A percentile compares a stretch with the other conserved stretches of the same genome.
Conservation (phyloP, 2,113 vertebrate species). For the Phoenicopterus ruber region DNA sequence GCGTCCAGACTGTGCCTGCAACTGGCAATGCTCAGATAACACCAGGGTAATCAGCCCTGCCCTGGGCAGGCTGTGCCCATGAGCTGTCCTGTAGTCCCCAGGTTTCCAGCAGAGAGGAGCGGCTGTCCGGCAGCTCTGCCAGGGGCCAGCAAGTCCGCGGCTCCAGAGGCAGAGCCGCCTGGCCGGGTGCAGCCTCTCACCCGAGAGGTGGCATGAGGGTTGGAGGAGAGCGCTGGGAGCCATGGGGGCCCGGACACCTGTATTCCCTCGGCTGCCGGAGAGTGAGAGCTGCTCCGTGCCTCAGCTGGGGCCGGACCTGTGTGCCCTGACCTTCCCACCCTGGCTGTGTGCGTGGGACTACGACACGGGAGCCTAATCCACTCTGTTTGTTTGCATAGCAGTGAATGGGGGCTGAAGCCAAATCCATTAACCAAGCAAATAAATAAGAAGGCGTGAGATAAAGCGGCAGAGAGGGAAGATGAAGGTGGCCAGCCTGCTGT, state of each 20-base stretch:
- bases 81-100: background rate
- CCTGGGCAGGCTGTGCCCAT: background rate
- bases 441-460: background rate
- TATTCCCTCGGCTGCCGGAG: background rate
- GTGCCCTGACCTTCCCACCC: background rate
- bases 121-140: background rate
- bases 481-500: background rate
- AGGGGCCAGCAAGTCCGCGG: background rate
- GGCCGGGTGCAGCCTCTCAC: background rate
- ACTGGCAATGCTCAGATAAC: background rate
- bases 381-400: background rate
- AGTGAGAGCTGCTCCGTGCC: background rate
- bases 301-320: accelerated
- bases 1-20: background rate
- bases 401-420: background rate
- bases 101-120: background rate
- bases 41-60: background rate
- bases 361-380: background rate
- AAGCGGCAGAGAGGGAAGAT: background rate
- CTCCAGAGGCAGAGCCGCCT: background rate
- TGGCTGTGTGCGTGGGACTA: background rate
- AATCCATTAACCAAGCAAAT: background rate
- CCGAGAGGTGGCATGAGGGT: background rate
- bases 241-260: accelerated
- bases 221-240: background rate